Base-by-base conservation (phyloP, 2,113 vertebrate genomes). In the Percopsis transmontana region DNA sequence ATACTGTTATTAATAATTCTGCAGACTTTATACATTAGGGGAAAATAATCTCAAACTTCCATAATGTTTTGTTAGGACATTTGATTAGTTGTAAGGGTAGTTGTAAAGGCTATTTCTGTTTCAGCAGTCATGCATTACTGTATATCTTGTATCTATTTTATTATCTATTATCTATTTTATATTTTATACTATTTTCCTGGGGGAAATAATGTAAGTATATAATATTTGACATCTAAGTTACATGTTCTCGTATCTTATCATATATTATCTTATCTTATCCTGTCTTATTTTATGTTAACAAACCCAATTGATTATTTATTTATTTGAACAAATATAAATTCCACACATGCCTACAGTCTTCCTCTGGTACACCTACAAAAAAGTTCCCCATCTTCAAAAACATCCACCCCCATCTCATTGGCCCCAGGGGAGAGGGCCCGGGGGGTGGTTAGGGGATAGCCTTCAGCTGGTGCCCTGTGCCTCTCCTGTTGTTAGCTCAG, bases 1-100 rank as follows among this genome's bases (percentile, higher is more conserved):
- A 73, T 79, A 77, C 44, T 72, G 18, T 70, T 81, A 73, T 81
- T 85, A 84, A 85, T 86, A 84, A 87, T 80, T 81, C 53, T 48
- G 72, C 21, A 82, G 76, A 79, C 57, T 62, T 79, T 66, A 81
- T 45, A 76, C 60, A 63, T 65, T 50, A 52, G 41, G 8, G 19
- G 48, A 27, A 38, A 63, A 57, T 40, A 61, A 73, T 7, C 5
- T 66, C 15, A 0, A 12, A 63, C 58, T 40, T 50, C 21, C 20
- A 33, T 4, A 33, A 33, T 33, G 27, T 33, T 33, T 33, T 33
- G 27, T 33, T 33, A 7, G 27, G 27, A 33, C 4, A 33, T 7
- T 33, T n/a, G n/a, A n/a, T n/a, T n/a, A n/a, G n/a, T n/a, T n/a
- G n/a, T 41, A 41, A 41, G 40, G 5, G 40, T 41, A 41, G 40